Evolutionary conservation across 2,113 vertebrate species (phyloP).

Genomic region (Oriolus oriolus): DNA sequence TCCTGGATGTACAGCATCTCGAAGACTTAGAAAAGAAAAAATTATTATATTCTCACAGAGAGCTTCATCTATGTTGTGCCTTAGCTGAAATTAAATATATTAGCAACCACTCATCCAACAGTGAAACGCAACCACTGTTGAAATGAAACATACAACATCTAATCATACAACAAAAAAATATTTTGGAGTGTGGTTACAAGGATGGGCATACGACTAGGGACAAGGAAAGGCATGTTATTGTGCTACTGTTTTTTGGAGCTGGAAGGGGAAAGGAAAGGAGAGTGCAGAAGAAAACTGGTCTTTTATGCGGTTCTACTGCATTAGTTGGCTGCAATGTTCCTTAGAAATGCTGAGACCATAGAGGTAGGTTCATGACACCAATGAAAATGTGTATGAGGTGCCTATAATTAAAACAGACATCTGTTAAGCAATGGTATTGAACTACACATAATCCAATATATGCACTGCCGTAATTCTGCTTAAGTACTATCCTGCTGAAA

Average conservation of each 20-base stretch:
- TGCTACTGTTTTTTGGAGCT: not conserved
- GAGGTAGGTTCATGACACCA: not conserved
- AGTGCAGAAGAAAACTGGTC: not conserved
- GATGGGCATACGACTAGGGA: not conserved
- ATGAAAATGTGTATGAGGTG: not conserved
- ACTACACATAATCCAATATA: not conserved
- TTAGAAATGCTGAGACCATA: not conserved
- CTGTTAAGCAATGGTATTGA: conserved; percentile 6
- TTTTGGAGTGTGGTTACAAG: not conserved
- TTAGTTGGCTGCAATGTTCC: not conserved
- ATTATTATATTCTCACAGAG: not conserved
- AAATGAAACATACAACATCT: not conserved
- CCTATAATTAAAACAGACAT: conserved; percentile 8
- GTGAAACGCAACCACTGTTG: not conserved
- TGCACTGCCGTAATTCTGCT: not conserved
- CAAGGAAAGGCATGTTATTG: not conserved
- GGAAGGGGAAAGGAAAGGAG: not conserved
- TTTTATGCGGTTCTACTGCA: not conserved
- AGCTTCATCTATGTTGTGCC: not conserved
- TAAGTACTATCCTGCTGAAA: not conserved
- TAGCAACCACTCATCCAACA: not conserved
- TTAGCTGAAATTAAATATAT: not conserved
- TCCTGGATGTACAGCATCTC: not conserved
- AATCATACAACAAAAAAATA: not conserved
- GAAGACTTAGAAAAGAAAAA: not conserved